Conservation (phyloP, 2,113 vertebrate species). For the Bettongia penicillata region DNA sequence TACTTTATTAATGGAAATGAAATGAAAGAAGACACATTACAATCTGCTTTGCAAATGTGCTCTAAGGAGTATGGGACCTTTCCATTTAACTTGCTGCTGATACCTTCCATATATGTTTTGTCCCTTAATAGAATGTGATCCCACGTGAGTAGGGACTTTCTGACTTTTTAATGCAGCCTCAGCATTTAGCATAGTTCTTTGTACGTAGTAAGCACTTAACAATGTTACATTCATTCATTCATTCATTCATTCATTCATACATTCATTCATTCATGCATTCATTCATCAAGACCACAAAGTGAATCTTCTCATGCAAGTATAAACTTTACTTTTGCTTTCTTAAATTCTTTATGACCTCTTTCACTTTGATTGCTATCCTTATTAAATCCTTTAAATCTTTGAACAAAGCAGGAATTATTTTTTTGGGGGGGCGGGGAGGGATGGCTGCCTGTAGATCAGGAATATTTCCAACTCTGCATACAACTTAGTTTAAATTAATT, state of each 20-base stretch:
- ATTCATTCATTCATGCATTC: too few relatives aligned
- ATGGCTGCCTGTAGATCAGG: background rate
- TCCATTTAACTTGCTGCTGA: background rate
- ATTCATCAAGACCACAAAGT: background rate
- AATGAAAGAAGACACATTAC: background rate
- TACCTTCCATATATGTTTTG: background rate
- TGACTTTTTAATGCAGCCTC: background rate
- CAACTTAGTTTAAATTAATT: background rate
- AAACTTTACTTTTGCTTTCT: background rate
- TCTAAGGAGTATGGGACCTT: background rate
- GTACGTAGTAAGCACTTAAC: background rate
- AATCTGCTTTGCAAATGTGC: background rate
- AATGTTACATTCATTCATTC: background rate
- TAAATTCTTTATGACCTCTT: background rate
- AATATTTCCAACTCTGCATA: background rate
- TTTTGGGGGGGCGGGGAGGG: too few relatives aligned
- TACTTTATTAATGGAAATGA: background rate
- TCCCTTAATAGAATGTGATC: background rate
- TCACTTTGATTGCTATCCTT: background rate
- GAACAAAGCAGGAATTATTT: background rate
- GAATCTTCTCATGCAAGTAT: background rate
- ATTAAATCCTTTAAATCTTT: background rate
- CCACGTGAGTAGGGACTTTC: background rate
- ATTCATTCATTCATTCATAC: too few relatives aligned
- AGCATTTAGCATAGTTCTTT: background rate